Base-by-base conservation (phyloP, 2,888 invertebrate species). In the Meandrusa payeni region DNA sequence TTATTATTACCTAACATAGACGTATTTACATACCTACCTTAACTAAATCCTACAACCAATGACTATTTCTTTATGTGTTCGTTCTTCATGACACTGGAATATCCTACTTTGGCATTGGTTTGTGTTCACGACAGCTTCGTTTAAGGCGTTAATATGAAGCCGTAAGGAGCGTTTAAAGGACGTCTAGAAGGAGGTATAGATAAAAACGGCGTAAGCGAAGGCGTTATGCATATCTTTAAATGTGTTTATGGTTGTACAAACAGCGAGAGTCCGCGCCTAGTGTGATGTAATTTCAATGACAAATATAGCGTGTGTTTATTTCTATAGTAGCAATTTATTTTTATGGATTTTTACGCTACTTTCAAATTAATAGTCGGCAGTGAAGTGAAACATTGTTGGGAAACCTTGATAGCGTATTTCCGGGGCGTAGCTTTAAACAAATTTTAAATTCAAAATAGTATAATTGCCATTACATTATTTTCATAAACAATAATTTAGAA, bases 281-380 rank as follows among this genome's bases (percentile, higher is more conserved):
- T 65, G 61, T 80, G 79, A 80, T 78, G 76, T 76, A 78, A 79
- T 62, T 50, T 29, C 45, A 59, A 57, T 76, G 76, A 78, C 74
- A 75, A n/a, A n/a, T n/a, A n/a, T n/a, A n/a, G n/a, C n/a, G n/a
- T n/a, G n/a, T n/a, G n/a, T n/a, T n/a, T n/a, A n/a, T n/a, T n/a
- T n/a, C n/a, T n/a, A n/a, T n/a, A n/a, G n/a, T n/a, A n/a, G n/a
- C n/a, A n/a, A n/a, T n/a, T n/a, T n/a, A n/a, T n/a, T n/a, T n/a
- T n/a, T n/a, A n/a, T n/a, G n/a, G n/a, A n/a, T n/a, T n/a, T n/a
- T n/a, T n/a, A n/a, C n/a, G n/a, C n/a, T n/a, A n/a, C n/a, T n/a
- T n/a, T n/a, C n/a, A n/a, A n/a, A n/a, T n/a, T n/a, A n/a, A n/a
- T n/a, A n/a, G n/a, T n/a, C n/a, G n/a, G n/a, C n/a, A n/a, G n/a